phyloP scores from a whole-genome alignment of 2,113 vertebrate species.

The Jaculus jaculus region DNA sequence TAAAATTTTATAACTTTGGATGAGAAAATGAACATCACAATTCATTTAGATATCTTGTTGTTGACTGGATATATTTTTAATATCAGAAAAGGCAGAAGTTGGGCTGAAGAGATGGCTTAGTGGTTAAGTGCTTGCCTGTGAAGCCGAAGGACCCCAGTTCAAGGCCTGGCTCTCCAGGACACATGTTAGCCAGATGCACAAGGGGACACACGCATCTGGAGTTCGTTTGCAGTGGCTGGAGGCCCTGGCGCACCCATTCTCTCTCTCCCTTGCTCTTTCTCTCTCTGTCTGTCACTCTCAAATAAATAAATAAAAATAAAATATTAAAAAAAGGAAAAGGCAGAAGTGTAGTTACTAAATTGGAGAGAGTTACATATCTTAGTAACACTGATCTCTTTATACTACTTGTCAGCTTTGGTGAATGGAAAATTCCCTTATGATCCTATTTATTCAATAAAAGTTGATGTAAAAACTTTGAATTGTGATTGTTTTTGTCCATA shows the following conservation, averaged over 20 bases:
- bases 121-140: too few species aligned
- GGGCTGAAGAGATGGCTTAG: too few species aligned
- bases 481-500: not conserved
- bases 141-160: too few species aligned
- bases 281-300: too few species aligned
- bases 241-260: too few species aligned
- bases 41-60: not conserved
- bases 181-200: too few species aligned
- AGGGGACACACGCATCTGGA: too few species aligned
- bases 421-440: not conserved
- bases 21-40: not conserved
- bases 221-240: too few species aligned
- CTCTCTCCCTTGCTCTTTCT: too few species aligned
- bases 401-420: not conserved
- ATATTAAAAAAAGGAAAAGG: not conserved
- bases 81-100: not conserved
- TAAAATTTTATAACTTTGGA: not conserved
- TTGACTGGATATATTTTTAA: not conserved
- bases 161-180: too few species aligned
- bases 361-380: not conserved
- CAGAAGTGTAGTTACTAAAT: not conserved
- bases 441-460: not conserved
- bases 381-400: not conserved
- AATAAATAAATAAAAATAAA: too few species aligned
- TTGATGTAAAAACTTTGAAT: not conserved